Base-by-base conservation (phyloP, 2,888 invertebrate species). In the Sussaba pulchella region DNA sequence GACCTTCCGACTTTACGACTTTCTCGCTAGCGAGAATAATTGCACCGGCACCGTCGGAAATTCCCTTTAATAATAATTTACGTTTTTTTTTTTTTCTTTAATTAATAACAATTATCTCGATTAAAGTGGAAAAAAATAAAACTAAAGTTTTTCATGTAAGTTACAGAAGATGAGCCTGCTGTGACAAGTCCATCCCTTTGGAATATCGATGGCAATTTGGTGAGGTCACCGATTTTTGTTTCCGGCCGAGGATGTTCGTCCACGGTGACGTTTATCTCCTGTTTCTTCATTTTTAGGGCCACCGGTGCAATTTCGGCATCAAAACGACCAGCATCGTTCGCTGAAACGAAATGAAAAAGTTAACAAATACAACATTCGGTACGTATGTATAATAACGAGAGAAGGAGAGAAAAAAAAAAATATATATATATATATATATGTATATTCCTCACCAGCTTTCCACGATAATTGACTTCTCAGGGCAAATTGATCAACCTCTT, bases 11-110 rank as follows among this genome's bases (percentile, higher is more conserved):
- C 90, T 96, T 96, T 0, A 97, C 94, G 0, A 98, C 98, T 78
- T 96, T 96, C 92, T 99, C 99, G 86, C 96, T 96, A 41, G 99
- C 99, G 64, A 99, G 91, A 14, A 99, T 94, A 1, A 99, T 93
- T 21, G 98, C 96, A 3, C 96, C 98, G 0, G 99, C 99, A n/a
- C 99, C 99, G 93, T 99, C 99, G 89, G 97, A 97, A 87, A 99
- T 96, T 83, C 99, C 99, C 97, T 98, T 89, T n/a, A 91, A 82
- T 73, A 59, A 63, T 31, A 31, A 31, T 31, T 31, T 31, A 5
- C 31, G 6, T 5, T 31, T 31, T 5, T 31, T 31, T 5, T 31
- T 31, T 5, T 31, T 31, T 31, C 6, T 31, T 5, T 31, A 31
- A 31, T 31, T 31, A 31, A 31, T 5, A 31, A 31, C 2, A 31